These are phyloP conservation scores for Coelopa pilipes DNA, from an alignment of 2,888 invertebrate genomes.

Conservation along the genomic window DNA sequence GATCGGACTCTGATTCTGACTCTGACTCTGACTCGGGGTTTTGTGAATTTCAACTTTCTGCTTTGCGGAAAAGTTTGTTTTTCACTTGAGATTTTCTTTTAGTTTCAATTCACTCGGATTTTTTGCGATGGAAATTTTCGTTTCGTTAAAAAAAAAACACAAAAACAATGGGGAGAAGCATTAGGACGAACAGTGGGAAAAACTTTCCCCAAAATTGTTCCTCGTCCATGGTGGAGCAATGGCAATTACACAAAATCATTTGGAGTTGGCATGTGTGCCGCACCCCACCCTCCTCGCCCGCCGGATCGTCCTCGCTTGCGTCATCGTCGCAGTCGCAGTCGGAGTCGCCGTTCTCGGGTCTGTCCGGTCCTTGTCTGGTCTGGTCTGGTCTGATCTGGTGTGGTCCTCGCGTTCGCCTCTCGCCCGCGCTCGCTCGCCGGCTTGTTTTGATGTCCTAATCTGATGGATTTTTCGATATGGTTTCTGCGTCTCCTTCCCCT, in stretches of 20 bases:
- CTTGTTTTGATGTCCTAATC: slow-evolving; percentile 41
- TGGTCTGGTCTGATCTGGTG: too few species aligned
- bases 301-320: neutral
- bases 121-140: slow-evolving; percentile 26
- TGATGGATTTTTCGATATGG: slow-evolving; percentile 42
- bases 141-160: neutral
- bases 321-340: neutral
- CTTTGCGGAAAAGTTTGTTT: slow-evolving; percentile 37
- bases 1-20: slow-evolving; percentile 20
- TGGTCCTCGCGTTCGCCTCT: neutral
- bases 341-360: too few species aligned
- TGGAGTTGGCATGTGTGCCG: slow-evolving; percentile 20
- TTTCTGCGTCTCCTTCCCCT: slow-evolving; percentile 21
- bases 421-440: slow-evolving; percentile 12
- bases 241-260: slow-evolving; percentile 38
- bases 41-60: slow-evolving; percentile 30
- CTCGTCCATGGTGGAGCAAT: slow-evolving; percentile 19
- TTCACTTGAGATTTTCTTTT: slow-evolving; percentile 33
- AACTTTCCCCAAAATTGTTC: slow-evolving; percentile 35
- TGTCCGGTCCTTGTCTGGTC: too few species aligned
- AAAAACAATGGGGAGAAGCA: slow-evolving; percentile 20
- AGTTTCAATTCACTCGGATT: slow-evolving; percentile 37
- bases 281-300: neutral
- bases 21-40: slow-evolving; percentile 23
- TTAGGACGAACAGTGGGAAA: slow-evolving; percentile 26